Conservation (phyloP, 2,888 invertebrate genomes). For the Leptothorax acervorum region DNA sequence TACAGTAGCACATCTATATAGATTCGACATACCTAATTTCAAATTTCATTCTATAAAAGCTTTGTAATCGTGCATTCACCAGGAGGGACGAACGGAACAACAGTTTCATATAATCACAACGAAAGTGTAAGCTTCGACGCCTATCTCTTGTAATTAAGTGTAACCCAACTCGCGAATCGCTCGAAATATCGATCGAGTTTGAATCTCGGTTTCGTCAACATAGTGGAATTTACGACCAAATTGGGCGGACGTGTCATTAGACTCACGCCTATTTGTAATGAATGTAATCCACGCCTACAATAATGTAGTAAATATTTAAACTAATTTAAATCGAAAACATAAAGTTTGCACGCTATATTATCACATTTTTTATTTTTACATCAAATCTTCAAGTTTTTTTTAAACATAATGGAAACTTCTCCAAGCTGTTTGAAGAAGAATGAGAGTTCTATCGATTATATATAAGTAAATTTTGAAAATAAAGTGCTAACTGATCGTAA, state of each 20-base stretch:
- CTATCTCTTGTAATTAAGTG: slow-evolving; percentile 43
- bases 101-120: slow-evolving; percentile 23
- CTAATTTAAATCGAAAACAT: slow-evolving; percentile 1
- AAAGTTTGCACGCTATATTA: too few species aligned
- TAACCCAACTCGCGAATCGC: slow-evolving; percentile 48
- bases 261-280: slow-evolving; percentile 13
- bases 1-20: too few species aligned
- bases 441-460: background rate
- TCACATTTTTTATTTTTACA: background rate
- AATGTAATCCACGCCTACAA: background rate
- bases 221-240: background rate
- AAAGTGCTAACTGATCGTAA: background rate
- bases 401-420: background rate
- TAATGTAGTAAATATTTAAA: background rate
- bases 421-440: background rate
- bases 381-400: background rate
- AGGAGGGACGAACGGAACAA: background rate
- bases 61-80: slow-evolving; percentile 9
- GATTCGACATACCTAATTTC: background rate
- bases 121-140: slow-evolving; percentile 25
- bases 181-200: slow-evolving; percentile 38
- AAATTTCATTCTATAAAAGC: slow-evolving; percentile 8
- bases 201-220: slow-evolving; percentile 13
- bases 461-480: background rate
- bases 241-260: slow-evolving; percentile 22